A percentile compares a stretch with the other conserved stretches of the same genome.
Conservation (phyloP, 2,797 vertebrate genomes). For the Gallinago nigripennis region DNA sequence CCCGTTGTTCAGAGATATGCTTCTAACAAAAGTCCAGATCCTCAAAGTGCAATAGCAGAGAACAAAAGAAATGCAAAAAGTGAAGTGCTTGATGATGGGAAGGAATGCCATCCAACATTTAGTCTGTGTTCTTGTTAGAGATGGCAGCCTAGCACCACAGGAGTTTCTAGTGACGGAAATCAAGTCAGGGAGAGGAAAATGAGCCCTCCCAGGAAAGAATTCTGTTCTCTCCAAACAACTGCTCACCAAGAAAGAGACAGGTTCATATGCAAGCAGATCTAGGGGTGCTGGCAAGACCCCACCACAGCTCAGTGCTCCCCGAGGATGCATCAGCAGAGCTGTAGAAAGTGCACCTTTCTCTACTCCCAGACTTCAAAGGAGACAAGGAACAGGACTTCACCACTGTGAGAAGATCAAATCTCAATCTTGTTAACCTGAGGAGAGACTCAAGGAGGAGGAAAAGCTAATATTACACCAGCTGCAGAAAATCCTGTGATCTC, state of each 20-base stretch:
- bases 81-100: background rate
- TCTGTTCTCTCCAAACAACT: background rate
- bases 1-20: background rate
- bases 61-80: background rate
- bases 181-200: background rate
- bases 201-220: background rate
- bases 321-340: background rate
- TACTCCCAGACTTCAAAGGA: background rate
- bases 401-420: background rate
- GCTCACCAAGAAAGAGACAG: background rate
- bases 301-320: background rate
- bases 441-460: background rate
- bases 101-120: background rate
- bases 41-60: background rate
- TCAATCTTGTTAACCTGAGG: background rate
- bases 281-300: background rate
- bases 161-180: background rate
- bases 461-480: background rate
- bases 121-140: background rate
- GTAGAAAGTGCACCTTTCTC: background rate
- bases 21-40: background rate
- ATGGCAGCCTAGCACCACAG: background rate
- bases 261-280: fast-evolving
- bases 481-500: background rate
- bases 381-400: background rate